Conservation (phyloP, 2,888 invertebrate genomes). For the Pelosia muscerda region DNA sequence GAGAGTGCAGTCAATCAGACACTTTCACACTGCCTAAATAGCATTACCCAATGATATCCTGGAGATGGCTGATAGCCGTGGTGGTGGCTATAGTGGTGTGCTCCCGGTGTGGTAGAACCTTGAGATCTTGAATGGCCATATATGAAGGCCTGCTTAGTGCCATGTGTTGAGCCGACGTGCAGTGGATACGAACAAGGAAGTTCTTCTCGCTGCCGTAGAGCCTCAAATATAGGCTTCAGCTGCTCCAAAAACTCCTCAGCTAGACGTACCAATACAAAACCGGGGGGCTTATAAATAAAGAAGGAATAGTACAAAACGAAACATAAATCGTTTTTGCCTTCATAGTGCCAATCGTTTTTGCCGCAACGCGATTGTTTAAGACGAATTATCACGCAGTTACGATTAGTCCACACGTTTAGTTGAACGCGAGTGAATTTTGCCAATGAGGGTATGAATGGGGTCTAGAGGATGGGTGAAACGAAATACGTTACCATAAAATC, state of each 20-base stretch:
- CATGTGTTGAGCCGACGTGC: slow-evolving; percentile 91
- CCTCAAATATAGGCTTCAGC: slow-evolving; percentile 98
- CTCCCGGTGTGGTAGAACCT: slow-evolving; percentile 89
- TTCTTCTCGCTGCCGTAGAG: slow-evolving; percentile 96
- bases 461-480: slow-evolving; percentile 76
- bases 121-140: slow-evolving; percentile 88
- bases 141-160: slow-evolving; percentile 88
- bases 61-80: slow-evolving; percentile 91
- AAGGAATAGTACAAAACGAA: slow-evolving; percentile 65
- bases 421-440: slow-evolving; percentile 69
- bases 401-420: slow-evolving; percentile 80
- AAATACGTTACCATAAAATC: slow-evolving; percentile 84
- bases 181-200: slow-evolving; percentile 96
- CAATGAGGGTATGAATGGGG: slow-evolving; percentile 75
- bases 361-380: slow-evolving; percentile 70
- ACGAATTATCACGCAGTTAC: slow-evolving; percentile 70
- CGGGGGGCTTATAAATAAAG: slow-evolving; percentile 77
- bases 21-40: slow-evolving; percentile 76
- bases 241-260: slow-evolving; percentile 98
- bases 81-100: slow-evolving; percentile 88
- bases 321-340: slow-evolving; percentile 67
- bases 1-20: slow-evolving; percentile 69
- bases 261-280: slow-evolving; percentile 87
- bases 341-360: slow-evolving; percentile 84
- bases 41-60: slow-evolving; percentile 92